Evolutionary conservation across 2,888 invertebrate species (phyloP), one percentile per base, ranked within the genome.

Genomic region (Hydroisotoma schaefferi): DNA sequence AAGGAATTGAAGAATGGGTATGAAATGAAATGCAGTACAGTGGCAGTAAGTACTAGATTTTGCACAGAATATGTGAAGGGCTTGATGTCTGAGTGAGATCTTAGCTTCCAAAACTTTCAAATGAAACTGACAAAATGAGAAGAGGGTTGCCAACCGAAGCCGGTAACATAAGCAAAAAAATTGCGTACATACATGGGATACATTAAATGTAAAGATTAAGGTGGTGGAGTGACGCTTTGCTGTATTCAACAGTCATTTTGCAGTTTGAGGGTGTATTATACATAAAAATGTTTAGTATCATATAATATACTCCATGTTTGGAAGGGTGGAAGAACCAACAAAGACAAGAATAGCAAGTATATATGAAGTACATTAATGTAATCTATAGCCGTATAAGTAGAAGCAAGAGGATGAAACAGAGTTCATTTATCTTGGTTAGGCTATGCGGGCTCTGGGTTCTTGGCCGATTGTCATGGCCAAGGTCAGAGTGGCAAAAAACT

Each of bases 381-480:
- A 33, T 33, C 33, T 15, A 15, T 8, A 33, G 33, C 8, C 8
- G 15, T 33, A 33, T 8, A 23, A 46, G 3, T 40, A 15, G 8
- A 33, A 10, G 15, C 40, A 40, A 23, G 46, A 18, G 33, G 25
- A 25, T 40, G 26, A 12, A 18, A 28, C 18, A 26, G 53, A 40
- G 53, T 53, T 22, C 25, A 25, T 46, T 46, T 46, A 25, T 46
- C 46, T 25, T 22, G 25, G 6, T 46, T 6, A 15, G 15, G 6
- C 15, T 10, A 33, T 33, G 33, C n/a, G n/a, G n/a, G n/a, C n/a
- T n/a, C n/a, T 40, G 40, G 40, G 40, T 52, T 52, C 37, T 52
- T 52, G 51, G 51, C 51, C 51, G 51, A 27, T 52, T 37, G 53
- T 53, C 38, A 53, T 40, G 40, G 43, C 26, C 53, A 53, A 53